phyloP scores from a whole-genome alignment of 2,797 vertebrate species.

The Alectoris magna region DNA sequence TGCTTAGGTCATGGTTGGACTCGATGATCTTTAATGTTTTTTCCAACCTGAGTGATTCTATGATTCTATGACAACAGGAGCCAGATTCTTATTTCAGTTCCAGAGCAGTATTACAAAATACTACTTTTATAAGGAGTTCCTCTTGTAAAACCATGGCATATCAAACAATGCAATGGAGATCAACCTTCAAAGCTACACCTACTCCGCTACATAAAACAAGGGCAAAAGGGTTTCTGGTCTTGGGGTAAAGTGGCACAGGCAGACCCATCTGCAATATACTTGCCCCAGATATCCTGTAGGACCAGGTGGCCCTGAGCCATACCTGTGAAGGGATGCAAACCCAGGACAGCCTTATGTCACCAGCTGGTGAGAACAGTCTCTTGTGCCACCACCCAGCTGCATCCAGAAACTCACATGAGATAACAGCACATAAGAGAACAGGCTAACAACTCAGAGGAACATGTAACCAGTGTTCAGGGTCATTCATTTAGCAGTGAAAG shows the following conservation, averaged over 20 bases:
- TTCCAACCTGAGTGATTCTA: no score
- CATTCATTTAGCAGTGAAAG: neutral
- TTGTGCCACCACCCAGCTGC: neutral
- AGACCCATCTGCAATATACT: neutral
- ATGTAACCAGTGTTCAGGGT: accelerated
- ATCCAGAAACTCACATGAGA: neutral
- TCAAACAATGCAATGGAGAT: neutral
- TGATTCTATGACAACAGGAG: neutral
- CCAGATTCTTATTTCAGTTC: neutral
- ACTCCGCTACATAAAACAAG: neutral
- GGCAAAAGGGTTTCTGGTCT: neutral
- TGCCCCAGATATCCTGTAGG: neutral
- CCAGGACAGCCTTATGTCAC: neutral
- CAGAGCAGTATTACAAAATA: neutral
- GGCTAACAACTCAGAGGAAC: neutral
- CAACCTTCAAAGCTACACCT: neutral
- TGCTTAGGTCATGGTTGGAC: no score
- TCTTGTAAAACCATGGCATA: neutral
- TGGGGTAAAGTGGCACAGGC: neutral
- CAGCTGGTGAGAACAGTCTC: neutral
- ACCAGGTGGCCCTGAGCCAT: neutral
- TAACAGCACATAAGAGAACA: neutral
- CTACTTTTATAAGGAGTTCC: neutral
- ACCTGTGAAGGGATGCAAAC: neutral
- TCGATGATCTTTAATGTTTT: no score